These are phyloP conservation scores for Parelbella ahira DNA, from an alignment of 2,888 invertebrate species.

Conservation along the genomic window DNA sequence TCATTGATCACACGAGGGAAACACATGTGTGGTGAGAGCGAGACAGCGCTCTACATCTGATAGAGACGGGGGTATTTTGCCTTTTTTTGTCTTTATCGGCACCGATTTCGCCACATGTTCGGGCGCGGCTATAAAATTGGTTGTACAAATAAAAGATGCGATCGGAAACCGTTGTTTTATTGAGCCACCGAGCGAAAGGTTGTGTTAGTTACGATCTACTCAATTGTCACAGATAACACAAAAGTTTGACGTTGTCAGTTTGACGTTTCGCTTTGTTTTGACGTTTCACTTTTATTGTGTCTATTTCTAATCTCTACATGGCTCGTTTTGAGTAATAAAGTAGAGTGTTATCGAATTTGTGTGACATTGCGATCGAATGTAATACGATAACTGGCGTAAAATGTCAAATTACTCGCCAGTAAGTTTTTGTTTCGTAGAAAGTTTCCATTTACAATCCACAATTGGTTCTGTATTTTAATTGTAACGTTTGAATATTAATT, in stretches of 20 bases:
- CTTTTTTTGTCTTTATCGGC: conserved; percentile 48
- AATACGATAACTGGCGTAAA: too few relatives aligned
- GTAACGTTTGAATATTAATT: too few relatives aligned
- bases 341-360: too few relatives aligned
- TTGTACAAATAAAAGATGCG: conserved; percentile 34
- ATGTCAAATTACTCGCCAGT: too few relatives aligned
- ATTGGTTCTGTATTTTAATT: too few relatives aligned
- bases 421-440: too few relatives aligned
- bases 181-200: conserved; percentile 21
- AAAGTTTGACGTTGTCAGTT: conserved; percentile 1
- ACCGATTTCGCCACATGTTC: conserved; percentile 67
- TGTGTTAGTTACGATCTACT: conserved; percentile 3
- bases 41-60: conserved; percentile 43
- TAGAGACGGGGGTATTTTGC: conserved; percentile 37
- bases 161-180: conserved; percentile 29
- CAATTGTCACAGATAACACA: neutral
- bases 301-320: too few relatives aligned
- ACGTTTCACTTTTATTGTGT: too few relatives aligned
- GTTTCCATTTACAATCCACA: too few relatives aligned
- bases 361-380: too few relatives aligned
- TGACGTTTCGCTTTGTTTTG: too few relatives aligned
- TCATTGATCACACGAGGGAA: conserved; percentile 60
- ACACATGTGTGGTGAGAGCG: conserved; percentile 55
- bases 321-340: too few relatives aligned
- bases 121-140: conserved; percentile 44